phyloP scores from a whole-genome alignment of 2,888 invertebrate species.

The Cyclophora punctaria region DNA sequence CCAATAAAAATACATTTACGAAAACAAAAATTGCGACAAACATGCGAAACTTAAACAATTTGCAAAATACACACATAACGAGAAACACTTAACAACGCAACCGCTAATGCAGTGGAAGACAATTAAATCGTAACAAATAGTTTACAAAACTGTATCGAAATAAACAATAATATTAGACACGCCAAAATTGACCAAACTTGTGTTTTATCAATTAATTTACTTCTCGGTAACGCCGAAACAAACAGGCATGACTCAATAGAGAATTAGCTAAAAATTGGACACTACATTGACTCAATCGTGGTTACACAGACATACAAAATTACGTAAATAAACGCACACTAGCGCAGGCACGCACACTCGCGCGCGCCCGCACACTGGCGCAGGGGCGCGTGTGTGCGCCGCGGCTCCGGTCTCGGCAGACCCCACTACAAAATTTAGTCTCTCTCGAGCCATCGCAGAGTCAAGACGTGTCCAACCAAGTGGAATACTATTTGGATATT shows the following conservation, averaged over 20 bases:
- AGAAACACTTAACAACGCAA: conserved; percentile 6
- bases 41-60: conserved; percentile 16
- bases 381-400: conserved; percentile 43
- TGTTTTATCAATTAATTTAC: conserved; percentile 8
- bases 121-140: neutral
- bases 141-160: conserved; percentile 3
- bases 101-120: neutral
- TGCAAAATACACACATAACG: conserved; percentile 8
- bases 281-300: conserved; percentile 63
- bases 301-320: conserved; percentile 53
- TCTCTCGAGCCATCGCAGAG: conserved; percentile 51
- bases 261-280: conserved; percentile 65
- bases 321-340: conserved; percentile 69
- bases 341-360: conserved; percentile 33
- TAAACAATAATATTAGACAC: conserved; percentile 10
- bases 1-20: too few relatives aligned
- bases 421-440: conserved; percentile 72
- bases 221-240: conserved; percentile 33
- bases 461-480: conserved; percentile 49
- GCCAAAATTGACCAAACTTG: neutral
- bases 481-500: conserved; percentile 59
- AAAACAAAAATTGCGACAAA: neutral
- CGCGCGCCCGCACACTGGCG: conserved; percentile 11
- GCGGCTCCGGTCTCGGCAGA: conserved; percentile 59
- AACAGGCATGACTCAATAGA: conserved; percentile 57